phyloP scores from a whole-genome alignment of 2,113 vertebrate species.

The Amphiprion ocellaris region DNA sequence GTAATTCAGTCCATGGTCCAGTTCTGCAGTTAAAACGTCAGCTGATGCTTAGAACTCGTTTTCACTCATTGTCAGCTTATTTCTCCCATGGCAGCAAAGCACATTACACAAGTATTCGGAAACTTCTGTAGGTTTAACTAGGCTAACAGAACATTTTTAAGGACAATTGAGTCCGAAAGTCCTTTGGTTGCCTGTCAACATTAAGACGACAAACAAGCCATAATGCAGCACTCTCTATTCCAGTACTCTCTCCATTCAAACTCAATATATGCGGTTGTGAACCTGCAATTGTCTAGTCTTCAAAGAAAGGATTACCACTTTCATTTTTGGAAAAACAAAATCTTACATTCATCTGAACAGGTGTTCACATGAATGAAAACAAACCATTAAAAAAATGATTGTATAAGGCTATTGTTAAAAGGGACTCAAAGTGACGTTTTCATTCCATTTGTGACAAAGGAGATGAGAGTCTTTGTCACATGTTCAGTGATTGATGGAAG shows the following conservation, averaged over 20 bases:
- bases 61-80: not conserved
- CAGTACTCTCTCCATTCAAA: too few relatives aligned
- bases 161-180: not conserved
- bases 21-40: not conserved
- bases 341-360: too few relatives aligned
- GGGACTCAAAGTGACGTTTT: slow-evolving; percentile 17
- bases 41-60: not conserved
- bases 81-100: not conserved
- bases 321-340: too few relatives aligned
- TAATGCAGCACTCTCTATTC: not conserved
- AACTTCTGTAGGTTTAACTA: not conserved
- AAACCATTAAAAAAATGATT: too few relatives aligned
- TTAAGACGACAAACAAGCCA: not conserved
- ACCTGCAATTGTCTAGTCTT: too few relatives aligned
- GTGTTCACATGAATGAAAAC: too few relatives aligned
- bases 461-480: slow-evolving; percentile 25
- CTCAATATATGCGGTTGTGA: too few relatives aligned
- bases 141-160: not conserved
- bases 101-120: not conserved
- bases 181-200: not conserved
- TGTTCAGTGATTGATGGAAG: not conserved
- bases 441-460: slow-evolving; percentile 10
- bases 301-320: too few relatives aligned
- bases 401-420: not conserved
- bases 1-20: not conserved